These are phyloP conservation scores for Rhynchopsitta pachyrhyncha DNA, from an alignment of 2,113 vertebrate genomes.

Conservation along the genomic window DNA sequence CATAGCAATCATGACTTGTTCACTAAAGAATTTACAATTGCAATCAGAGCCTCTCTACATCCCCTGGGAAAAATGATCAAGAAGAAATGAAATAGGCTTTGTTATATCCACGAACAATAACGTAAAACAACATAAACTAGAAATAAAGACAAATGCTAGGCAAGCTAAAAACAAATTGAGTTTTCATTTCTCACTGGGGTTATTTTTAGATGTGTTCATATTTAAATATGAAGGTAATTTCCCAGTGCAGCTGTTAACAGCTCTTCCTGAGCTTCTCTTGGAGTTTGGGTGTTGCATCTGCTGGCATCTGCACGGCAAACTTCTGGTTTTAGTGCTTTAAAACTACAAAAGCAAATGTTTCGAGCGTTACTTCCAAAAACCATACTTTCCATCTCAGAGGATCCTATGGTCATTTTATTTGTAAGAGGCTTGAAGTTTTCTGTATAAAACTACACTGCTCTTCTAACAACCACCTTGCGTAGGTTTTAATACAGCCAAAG, in stretches of 20 bases:
- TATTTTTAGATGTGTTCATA: slow-evolving; percentile 37
- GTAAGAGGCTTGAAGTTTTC: neutral
- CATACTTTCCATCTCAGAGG: neutral
- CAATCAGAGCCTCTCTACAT: neutral
- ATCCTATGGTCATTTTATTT: neutral
- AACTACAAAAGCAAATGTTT: slow-evolving; percentile 23
- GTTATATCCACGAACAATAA: slow-evolving; percentile 8
- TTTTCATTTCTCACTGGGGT: neutral
- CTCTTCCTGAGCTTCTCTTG: slow-evolving; percentile 31
- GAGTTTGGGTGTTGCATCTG: slow-evolving; percentile 26
- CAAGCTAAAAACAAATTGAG: slow-evolving; percentile 20
- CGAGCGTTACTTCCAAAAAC: neutral
- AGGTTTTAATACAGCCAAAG: neutral
- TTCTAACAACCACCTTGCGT: neutral
- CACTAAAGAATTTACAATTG: slow-evolving; percentile 17
- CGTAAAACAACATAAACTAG: neutral
- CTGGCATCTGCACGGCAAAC: slow-evolving; percentile 37
- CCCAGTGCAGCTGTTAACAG: slow-evolving; percentile 51
- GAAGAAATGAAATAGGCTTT: slow-evolving; percentile 29
- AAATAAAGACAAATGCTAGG: slow-evolving; percentile 48
- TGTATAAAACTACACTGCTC: neutral
- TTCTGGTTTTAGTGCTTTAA: neutral
- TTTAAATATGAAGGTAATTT: slow-evolving; percentile 51
- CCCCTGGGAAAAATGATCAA: slow-evolving; percentile 30
- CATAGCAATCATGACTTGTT: slow-evolving; percentile 9